Percentiles rank a stretch among this genome's conserved stretches.
Conservation (phyloP, 2,797 vertebrate genomes). For the Etheostoma nigrum region DNA sequence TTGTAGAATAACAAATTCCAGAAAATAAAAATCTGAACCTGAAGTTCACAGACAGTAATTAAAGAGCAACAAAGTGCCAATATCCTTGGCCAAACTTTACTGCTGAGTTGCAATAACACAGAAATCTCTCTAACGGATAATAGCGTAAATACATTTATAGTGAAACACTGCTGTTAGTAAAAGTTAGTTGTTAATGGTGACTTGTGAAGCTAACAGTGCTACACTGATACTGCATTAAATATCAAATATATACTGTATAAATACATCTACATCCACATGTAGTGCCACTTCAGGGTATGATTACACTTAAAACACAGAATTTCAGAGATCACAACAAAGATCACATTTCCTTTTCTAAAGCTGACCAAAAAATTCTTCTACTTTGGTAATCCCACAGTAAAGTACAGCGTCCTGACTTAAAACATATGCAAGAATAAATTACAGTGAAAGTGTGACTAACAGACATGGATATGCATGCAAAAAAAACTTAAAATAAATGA, state of each 20-base stretch:
- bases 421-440: conserved; percentile 17
- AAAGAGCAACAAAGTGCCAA: conserved; percentile 2
- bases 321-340: conserved; percentile 11
- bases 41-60: conserved; percentile 26
- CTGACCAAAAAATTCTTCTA: neutral
- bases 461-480: conserved; percentile 27
- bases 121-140: neutral
- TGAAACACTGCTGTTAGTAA: conserved; percentile 27
- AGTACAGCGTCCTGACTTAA: conserved; percentile 20
- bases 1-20: conserved; percentile 23
- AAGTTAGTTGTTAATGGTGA: conserved; percentile 25
- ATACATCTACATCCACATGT: conserved; percentile 29
- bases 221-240: conserved; percentile 38
- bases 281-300: conserved; percentile 22
- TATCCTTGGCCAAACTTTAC: conserved; percentile 24
- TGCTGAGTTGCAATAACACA: conserved; percentile 16
- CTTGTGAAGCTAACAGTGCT: conserved; percentile 26
- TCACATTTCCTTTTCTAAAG: conserved; percentile 21
- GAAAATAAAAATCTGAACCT: conserved; percentile 31
- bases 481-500: conserved; percentile 27
- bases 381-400: conserved; percentile 42
- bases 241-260: conserved; percentile 62
- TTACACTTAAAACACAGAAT: conserved; percentile 5
- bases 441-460: conserved; percentile 23
- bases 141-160: conserved; percentile 19